Percentiles rank a stretch among this genome's conserved stretches.
Conservation (phyloP, 2,113 vertebrate genomes). For the Galeopterus variegatus region DNA sequence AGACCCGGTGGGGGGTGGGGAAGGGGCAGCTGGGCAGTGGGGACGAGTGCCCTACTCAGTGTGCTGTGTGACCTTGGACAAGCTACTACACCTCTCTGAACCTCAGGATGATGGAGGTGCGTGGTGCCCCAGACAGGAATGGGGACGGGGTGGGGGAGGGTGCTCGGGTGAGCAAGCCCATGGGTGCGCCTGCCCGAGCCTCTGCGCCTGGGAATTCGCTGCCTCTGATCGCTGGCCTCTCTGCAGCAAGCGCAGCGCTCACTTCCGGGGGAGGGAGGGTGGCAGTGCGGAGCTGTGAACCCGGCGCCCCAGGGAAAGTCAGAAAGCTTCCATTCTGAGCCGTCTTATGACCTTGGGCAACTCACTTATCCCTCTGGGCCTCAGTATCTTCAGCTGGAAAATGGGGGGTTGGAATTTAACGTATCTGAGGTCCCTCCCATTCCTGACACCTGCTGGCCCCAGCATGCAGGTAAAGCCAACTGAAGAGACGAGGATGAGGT, state of each 20-base stretch:
- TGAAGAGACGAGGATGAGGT: not conserved
- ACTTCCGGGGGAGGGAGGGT: too few relatives aligned
- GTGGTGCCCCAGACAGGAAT: too few relatives aligned
- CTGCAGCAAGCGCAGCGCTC: not conserved
- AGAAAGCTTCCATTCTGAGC: not conserved
- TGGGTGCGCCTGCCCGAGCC: not conserved
- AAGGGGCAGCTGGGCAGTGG: not conserved
- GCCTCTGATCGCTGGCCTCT: not conserved
- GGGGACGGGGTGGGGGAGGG: not conserved
- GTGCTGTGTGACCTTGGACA: slow-evolving; percentile 78
- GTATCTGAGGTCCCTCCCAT: not conserved
- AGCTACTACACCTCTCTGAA: slow-evolving; percentile 12
- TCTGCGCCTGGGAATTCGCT: not conserved
- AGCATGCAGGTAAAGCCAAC: not conserved
- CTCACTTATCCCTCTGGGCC: too few relatives aligned
- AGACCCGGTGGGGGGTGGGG: not conserved
- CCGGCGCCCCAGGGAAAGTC: not conserved
- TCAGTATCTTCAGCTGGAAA: slow-evolving; percentile 22
- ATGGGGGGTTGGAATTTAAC: not conserved
- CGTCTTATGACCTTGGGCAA: slow-evolving; percentile 57
- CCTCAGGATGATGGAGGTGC: not conserved
- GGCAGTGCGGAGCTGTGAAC: not conserved
- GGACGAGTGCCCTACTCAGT: not conserved
- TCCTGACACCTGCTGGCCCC: not conserved
- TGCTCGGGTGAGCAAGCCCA: rapidly evolving